Evolutionary conservation across 2,888 invertebrate species (phyloP).

Genomic region (Caenorhabditis doughertyi): DNA sequence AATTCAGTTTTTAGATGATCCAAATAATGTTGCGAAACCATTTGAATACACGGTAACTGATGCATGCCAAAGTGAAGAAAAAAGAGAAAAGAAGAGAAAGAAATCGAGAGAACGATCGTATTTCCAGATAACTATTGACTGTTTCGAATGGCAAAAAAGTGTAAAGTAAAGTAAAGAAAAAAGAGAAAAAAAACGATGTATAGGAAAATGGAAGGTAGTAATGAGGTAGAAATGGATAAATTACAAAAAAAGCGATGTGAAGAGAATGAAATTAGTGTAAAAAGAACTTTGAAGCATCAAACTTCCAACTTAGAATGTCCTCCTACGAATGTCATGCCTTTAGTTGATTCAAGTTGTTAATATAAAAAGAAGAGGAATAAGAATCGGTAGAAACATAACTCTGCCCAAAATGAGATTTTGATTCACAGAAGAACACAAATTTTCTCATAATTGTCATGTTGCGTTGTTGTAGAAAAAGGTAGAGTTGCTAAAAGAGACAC

Average conservation of each 20-base stretch:
- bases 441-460: constrained; percentile 37
- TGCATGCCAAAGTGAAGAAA: constrained; percentile 29
- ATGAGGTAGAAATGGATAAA: constrained; percentile 1
- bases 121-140: constrained; percentile 51
- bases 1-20: not conserved
- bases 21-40: constrained; percentile 33
- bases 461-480: constrained; percentile 3
- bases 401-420: no score
- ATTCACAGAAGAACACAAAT: not conserved
- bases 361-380: no score
- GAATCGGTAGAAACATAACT: no score
- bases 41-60: constrained; percentile 29
- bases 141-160: constrained; percentile 33
- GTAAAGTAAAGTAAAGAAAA: constrained; percentile 47
- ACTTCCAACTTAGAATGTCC: no score
- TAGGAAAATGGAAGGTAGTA: not conserved
- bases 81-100: constrained; percentile 6
- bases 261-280: not conserved
- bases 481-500: constrained; percentile 7
- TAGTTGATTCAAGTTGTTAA: no score
- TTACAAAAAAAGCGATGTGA: constrained; percentile 3
- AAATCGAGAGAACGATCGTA: constrained; percentile 43
- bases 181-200: constrained; percentile 14
- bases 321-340: no score
- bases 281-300: constrained; percentile 19